These are phyloP conservation scores for Morone chrysops DNA, from an alignment of 2,113 vertebrate genomes.

Conservation along the genomic window DNA sequence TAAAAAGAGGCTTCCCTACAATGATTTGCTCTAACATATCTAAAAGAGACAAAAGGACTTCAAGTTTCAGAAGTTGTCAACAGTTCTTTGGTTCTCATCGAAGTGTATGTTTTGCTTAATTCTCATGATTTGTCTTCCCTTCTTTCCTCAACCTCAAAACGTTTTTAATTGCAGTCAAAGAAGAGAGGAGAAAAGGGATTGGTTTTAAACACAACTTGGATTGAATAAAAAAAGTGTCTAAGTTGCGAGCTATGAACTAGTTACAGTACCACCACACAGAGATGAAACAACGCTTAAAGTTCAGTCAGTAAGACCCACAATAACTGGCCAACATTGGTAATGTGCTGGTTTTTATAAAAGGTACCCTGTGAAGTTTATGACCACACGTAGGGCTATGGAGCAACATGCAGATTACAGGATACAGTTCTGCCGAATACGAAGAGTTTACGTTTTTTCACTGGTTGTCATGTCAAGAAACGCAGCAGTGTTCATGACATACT, in stretches of 20 bases:
- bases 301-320: neutral
- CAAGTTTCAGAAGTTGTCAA: too few relatives aligned
- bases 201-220: neutral
- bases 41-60: too few relatives aligned
- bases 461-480: neutral
- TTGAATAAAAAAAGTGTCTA: neutral
- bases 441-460: neutral
- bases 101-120: too few relatives aligned
- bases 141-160: too few relatives aligned
- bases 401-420: neutral
- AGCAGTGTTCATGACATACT: neutral
- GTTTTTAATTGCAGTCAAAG: neutral
- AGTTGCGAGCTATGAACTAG: neutral
- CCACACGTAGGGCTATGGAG: neutral
- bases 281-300: neutral
- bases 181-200: neutral
- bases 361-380: neutral
- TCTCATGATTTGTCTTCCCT: too few relatives aligned
- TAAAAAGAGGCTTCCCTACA: too few relatives aligned
- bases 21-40: too few relatives aligned
- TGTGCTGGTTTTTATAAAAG: neutral
- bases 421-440: neutral
- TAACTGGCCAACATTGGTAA: neutral
- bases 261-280: neutral
- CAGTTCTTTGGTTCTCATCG: too few relatives aligned